Conservation (phyloP, 1,140 invertebrate species). For the Drosophila sulfurigaster region DNA sequence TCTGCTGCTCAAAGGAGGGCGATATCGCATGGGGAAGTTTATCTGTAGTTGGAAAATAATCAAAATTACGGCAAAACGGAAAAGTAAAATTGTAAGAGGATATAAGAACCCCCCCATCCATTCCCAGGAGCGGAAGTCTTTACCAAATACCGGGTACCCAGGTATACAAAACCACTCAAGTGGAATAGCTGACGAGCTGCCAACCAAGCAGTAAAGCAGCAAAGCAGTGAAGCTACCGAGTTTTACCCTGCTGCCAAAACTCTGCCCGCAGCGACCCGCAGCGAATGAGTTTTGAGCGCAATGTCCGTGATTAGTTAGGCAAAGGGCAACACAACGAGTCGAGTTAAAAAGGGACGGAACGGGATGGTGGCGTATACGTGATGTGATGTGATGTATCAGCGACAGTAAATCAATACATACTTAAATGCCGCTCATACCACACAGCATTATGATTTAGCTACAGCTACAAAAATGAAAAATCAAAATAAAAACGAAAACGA, state of each 20-base stretch:
- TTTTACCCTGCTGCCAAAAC: not conserved
- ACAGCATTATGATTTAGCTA: constrained; percentile 40
- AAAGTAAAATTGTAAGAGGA: constrained; percentile 58
- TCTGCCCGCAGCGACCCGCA: constrained; percentile 31
- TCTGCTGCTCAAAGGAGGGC: constrained; percentile 9
- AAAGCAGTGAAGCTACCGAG: not conserved
- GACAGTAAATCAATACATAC: constrained; percentile 71
- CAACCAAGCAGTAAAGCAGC: too few relatives aligned
- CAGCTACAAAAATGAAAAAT: constrained; percentile 24
- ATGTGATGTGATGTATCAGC: constrained; percentile 66
- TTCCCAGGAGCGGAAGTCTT: constrained; percentile 68
- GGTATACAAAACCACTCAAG: constrained; percentile 60
- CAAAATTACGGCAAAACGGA: constrained; percentile 69
- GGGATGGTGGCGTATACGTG: constrained; percentile 57
- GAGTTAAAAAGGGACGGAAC: not conserved
- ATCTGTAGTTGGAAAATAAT: constrained; percentile 52
- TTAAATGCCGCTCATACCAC: constrained; percentile 58
- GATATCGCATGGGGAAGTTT: constrained; percentile 16
- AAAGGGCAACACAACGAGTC: constrained; percentile 12
- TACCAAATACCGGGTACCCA: constrained; percentile 54
- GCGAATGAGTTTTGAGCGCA: constrained; percentile 29
- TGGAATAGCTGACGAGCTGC: constrained; percentile 47
- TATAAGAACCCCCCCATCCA: constrained; percentile 32
- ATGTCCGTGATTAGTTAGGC: constrained; percentile 33
- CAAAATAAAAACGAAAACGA: constrained; percentile 9